Evolutionary conservation across 2,797 vertebrate species (phyloP), one percentile per base, ranked within the genome.

Genomic region (Lepilemur septentrionalis): DNA sequence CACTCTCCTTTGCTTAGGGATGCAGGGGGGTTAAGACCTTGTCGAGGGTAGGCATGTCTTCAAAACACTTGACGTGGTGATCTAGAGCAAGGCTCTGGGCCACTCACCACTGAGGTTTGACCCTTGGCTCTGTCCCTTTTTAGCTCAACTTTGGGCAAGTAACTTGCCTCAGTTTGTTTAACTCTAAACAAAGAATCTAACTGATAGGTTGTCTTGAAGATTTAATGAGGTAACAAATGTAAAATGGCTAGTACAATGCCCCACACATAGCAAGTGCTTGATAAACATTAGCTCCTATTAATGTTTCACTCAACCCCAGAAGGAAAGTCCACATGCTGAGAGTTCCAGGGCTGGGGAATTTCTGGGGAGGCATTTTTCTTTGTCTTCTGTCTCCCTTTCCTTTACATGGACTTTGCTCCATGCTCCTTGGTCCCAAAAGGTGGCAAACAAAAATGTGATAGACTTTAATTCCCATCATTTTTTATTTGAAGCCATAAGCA

Each of bases 81-180:
- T 30, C 50, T 57, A 78, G 5, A 22, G 28, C 63, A 69, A 20
- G 7, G 28, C 14, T 55, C 32, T 82, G 25, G 23, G 38, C 69
- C 38, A 50, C 9, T 50, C n/a, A 30, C n/a, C 11, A 6, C 22
- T 20, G 41, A 84, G 32, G 28, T 38, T 65, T 93, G 70, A 72
- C 59, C 70, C 59, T 79, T 48, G 7, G 23, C 22, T 88, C 72
- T 57, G 25, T 4, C 18, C n/a, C 46, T 91, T 92, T 73, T 38
- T 83, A 59, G 59, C 22, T 32, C 18, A 50, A 72, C 17, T 73
- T 65, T 59, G 55, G 70, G 80, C 8, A 43, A 57, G 38, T 65
- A 87, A 80, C n/a, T 69, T 46, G 32, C 76, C 72, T 95, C 81
- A 76, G 15, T 32, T 70, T 97, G 80, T 92, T 91, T 79, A 95